A percentile compares a stretch with the other conserved stretches of the same genome.
These are phyloP conservation scores for Helicoverpa zea DNA, from an alignment of 1,140 invertebrate genomes.

Conservation along the genomic window DNA sequence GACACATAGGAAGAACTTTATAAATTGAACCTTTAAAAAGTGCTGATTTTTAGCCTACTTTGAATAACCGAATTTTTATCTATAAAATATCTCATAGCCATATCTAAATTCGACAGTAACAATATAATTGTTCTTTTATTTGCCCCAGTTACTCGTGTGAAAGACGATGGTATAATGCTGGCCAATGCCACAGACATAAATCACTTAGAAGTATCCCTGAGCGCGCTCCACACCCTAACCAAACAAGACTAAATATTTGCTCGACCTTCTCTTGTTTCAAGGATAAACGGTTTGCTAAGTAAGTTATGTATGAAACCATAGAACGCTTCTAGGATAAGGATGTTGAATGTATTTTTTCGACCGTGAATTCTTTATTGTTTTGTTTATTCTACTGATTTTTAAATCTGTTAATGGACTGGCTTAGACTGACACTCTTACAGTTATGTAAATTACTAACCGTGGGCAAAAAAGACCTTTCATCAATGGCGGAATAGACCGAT, in stretches of 20 bases:
- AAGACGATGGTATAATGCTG: not conserved
- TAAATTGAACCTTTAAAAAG: too few relatives aligned
- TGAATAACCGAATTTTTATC: too few relatives aligned
- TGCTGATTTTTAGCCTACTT: too few relatives aligned
- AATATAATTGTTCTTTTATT: too few relatives aligned
- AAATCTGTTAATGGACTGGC: too few relatives aligned
- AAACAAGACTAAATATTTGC: constrained; percentile 8
- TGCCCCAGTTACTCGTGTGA: too few relatives aligned
- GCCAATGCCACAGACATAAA: not conserved
- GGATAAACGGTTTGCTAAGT: not conserved
- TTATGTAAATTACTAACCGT: too few relatives aligned
- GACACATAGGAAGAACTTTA: too few relatives aligned
- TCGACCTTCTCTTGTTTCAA: constrained; percentile 5
- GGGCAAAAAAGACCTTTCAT: too few relatives aligned
- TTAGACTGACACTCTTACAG: too few relatives aligned
- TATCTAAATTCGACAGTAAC: not conserved
- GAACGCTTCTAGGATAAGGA: not conserved
- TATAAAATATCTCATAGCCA: not conserved
- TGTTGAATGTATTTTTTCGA: not conserved
- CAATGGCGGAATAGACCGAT: not conserved
- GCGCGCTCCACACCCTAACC: not conserved
- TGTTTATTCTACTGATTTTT: too few relatives aligned
- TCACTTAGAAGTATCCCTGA: not conserved
- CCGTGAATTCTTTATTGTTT: too few relatives aligned
- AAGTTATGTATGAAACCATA: not conserved